phyloP scores from a whole-genome alignment of 2,113 vertebrate species.

The Tyto alba region DNA sequence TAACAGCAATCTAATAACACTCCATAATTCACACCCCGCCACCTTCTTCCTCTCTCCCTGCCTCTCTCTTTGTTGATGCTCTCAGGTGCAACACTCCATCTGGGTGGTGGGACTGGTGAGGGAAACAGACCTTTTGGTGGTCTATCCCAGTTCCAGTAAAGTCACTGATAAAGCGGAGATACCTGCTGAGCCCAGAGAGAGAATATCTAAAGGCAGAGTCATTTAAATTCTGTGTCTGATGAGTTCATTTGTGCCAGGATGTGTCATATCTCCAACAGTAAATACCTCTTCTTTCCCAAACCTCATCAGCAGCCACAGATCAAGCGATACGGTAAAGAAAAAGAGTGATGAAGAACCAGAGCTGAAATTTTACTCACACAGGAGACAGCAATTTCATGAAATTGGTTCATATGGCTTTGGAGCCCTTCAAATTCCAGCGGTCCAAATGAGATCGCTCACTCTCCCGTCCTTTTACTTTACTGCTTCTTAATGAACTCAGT shows the following conservation, averaged over 20 bases:
- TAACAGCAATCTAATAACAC: not conserved
- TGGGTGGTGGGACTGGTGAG: not conserved
- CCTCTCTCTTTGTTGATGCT: not conserved
- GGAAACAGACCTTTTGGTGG: not conserved
- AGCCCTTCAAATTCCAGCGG: not conserved
- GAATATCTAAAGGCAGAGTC: not conserved
- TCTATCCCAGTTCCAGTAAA: not conserved
- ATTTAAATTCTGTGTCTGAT: not conserved
- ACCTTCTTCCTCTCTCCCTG: not conserved
- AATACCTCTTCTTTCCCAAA: not conserved
- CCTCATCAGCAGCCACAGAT: not conserved
- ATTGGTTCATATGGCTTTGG: not conserved
- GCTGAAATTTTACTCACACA: not conserved
- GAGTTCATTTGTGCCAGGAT: not conserved
- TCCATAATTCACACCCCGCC: not conserved
- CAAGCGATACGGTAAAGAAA: fast-evolving
- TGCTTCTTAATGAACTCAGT: not conserved
- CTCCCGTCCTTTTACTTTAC: not conserved
- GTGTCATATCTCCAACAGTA: not conserved
- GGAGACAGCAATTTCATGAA: not conserved
- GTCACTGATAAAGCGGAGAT: not conserved
- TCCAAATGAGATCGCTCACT: not conserved
- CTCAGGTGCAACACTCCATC: not conserved
- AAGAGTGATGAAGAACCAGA: not conserved
- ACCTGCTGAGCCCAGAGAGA: not conserved